These are phyloP conservation scores for Sardina pilchardus DNA, from an alignment of 2,113 vertebrate species.

Conservation along the genomic window DNA sequence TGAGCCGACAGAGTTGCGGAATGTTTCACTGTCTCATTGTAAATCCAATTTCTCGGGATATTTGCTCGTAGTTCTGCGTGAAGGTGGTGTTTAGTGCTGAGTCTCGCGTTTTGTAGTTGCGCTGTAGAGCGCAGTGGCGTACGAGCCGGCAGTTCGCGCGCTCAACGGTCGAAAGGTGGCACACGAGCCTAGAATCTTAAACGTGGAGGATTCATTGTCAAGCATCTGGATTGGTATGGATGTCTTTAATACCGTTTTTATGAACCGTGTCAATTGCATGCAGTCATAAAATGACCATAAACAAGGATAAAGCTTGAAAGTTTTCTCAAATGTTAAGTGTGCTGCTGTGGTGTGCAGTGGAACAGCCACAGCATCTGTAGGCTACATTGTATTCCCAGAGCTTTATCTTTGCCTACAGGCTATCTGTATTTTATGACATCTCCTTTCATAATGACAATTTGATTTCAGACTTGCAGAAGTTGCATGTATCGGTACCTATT, in stretches of 20 bases:
- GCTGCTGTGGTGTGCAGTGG: neutral
- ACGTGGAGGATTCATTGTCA: neutral
- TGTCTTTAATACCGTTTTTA: neutral
- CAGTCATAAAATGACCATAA: neutral
- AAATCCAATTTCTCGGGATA: slow-evolving; percentile 7
- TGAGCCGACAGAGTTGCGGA: neutral
- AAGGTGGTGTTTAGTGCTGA: slow-evolving; percentile 13
- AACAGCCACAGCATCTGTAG: neutral
- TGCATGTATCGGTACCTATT: too few species aligned
- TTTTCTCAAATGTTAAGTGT: neutral
- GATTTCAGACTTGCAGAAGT: too few species aligned
- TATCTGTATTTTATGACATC: neutral
- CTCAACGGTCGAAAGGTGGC: slow-evolving; percentile 44
- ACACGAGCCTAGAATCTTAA: slow-evolving; percentile 24
- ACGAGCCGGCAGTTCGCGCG: neutral
- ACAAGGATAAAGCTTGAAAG: neutral
- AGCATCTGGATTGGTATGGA: neutral
- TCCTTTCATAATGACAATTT: neutral
- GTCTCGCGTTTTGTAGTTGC: slow-evolving; percentile 1
- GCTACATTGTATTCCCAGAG: neutral
- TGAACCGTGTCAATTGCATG: neutral
- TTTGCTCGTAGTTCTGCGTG: neutral
- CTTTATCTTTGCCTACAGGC: neutral
- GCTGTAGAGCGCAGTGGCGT: neutral
- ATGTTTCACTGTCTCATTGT: neutral